phyloP scores from a whole-genome alignment of 1,140 invertebrate genomes.

The Schlechtendalia chinensis region DNA sequence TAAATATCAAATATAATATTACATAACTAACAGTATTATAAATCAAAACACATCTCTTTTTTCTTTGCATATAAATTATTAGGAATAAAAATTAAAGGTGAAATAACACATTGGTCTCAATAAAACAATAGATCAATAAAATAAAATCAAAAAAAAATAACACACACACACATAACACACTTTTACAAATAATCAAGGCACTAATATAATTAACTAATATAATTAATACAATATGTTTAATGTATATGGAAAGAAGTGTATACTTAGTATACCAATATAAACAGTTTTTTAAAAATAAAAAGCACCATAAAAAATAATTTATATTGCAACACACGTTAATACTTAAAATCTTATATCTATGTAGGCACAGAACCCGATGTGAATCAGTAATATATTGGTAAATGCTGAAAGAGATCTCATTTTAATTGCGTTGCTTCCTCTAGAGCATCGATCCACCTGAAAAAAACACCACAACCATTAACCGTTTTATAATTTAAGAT shows the following conservation, averaged over 20 bases:
- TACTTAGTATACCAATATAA: no score
- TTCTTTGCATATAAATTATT: neutral
- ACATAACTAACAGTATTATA: neutral
- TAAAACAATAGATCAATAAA: neutral
- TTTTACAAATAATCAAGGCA: slow-evolving; percentile 1
- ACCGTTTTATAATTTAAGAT: neutral
- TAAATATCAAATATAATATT: slow-evolving; percentile 13
- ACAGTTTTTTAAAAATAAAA: slow-evolving; percentile 5
- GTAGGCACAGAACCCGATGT: neutral
- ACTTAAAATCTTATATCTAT: neutral
- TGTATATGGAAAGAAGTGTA: no score
- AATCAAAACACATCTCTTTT: neutral
- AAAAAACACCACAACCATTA: slow-evolving; percentile 34
- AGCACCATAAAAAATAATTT: slow-evolving; percentile 22
- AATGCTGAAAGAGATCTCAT: slow-evolving; percentile 36
- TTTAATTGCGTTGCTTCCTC: slow-evolving; percentile 55
- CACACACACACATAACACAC: slow-evolving; percentile 1
- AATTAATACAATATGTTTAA: neutral
- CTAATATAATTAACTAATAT: slow-evolving; percentile 10
- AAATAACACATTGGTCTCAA: slow-evolving; percentile 7
- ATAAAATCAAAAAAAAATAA: slow-evolving; percentile 2
- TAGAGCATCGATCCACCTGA: slow-evolving; percentile 55
- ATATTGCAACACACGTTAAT: neutral
- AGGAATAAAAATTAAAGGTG: neutral
- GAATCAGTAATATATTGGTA: neutral